Base-by-base conservation (phyloP, 2,888 invertebrate species). In the Kuschelorhynchus macadamiae region DNA sequence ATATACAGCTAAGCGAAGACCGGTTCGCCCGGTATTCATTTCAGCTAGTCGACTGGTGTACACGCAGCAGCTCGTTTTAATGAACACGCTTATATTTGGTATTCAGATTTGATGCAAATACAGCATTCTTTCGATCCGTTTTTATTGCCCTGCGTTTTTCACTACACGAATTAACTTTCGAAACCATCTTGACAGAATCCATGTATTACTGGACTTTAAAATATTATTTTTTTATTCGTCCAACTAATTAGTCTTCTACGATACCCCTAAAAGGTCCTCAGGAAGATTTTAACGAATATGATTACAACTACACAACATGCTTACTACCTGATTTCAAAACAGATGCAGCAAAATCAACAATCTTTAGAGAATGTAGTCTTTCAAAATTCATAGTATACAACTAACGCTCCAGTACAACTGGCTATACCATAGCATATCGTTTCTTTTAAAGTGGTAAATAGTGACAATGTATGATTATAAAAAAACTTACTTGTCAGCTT, bases 1-100 rank as follows among this genome's bases (percentile, higher is more conserved):
- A 69, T 69, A 69, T 69, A 69, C 64, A 64, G 64, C 68, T 64
- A 68, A 64, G 46, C 63, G 64, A 64, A 61, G 69, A 69, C 69
- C 69, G 69, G 69, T 69, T 69, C 25, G 56, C 60, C 57, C 49
- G 69, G 60, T 69, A 64, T 63, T 52, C 46, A 53, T 67, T 62
- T 47, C 55, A 67, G 32, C 61, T 67, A 53, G 67, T 67, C 53
- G 49, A 32, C 44, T 52, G 32, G 46, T 44, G 53, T 44, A 44
- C 44, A 44, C 44, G 44, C 44, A 44, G 59, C 59, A 46, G 18
- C 57, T 52, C 36, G 30, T 63, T 63, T 66, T 68, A 63, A 68
- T 59, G 62, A 68, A 63, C 57, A 62, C 59, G 46, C 47, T 46
- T 21, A 8, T 60, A 56, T 62, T 67, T 62, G 67, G 67, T 67